Conservation (phyloP, 2,113 vertebrate genomes). For the Pachycephala philippinensis region DNA sequence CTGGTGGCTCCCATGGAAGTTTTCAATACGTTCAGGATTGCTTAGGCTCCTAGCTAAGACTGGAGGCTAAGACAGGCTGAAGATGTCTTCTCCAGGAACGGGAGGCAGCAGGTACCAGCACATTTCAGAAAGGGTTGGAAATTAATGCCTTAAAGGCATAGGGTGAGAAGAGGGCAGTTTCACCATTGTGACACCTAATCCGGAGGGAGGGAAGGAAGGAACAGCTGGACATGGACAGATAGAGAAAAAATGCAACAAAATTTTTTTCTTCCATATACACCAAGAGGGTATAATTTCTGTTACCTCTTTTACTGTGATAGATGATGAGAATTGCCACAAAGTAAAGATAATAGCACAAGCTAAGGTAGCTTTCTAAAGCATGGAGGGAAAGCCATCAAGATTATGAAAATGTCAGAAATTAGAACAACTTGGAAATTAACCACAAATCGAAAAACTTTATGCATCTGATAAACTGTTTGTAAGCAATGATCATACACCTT, state of each 20-base stretch:
- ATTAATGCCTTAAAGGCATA: background rate
- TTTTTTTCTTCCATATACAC: background rate
- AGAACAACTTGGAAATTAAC: background rate
- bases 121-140: background rate
- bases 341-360: background rate
- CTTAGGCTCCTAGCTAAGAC: background rate
- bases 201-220: background rate
- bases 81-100: background rate
- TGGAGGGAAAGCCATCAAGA: background rate
- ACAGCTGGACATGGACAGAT: background rate
- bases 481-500: background rate
- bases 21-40: background rate
- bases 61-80: background rate
- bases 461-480: background rate
- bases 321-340: background rate
- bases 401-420: background rate
- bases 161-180: background rate
- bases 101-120: background rate
- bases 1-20: background rate
- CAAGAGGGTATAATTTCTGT: background rate
- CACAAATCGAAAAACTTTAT: background rate
- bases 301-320: background rate
- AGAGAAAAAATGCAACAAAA: background rate
- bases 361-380: background rate
- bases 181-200: background rate